Evolutionary conservation across 2,797 vertebrate genomes (phyloP).

Genomic region (Apogon hyalosoma): DNA sequence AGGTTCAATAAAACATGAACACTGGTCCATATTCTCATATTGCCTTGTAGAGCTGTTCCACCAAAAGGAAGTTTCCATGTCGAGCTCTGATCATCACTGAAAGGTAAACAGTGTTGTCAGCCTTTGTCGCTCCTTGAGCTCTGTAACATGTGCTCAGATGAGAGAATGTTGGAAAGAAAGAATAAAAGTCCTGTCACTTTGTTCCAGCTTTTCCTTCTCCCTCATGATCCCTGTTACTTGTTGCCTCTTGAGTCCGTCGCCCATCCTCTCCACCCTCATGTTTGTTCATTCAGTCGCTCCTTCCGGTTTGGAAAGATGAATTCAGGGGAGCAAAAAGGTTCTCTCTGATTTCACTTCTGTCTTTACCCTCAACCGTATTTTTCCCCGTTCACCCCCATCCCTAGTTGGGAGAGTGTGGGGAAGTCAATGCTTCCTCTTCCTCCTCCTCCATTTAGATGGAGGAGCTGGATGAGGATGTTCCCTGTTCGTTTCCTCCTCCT

Average conservation of each 20-base stretch:
- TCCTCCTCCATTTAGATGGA: slow-evolving; percentile 49
- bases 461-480: slow-evolving; percentile 61
- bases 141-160: slow-evolving; percentile 70
- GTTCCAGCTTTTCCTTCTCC: slow-evolving; percentile 19
- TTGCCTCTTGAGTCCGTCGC: slow-evolving; percentile 48
- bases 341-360: slow-evolving; percentile 7
- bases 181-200: slow-evolving; percentile 47
- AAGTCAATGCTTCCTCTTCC: slow-evolving; percentile 45
- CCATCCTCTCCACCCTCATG: slow-evolving; percentile 16
- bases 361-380: slow-evolving; percentile 22
- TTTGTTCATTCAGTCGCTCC: slow-evolving; percentile 32
- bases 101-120: slow-evolving; percentile 39
- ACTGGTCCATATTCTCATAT: slow-evolving; percentile 76
- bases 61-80: slow-evolving; percentile 56
- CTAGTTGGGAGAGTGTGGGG: slow-evolving; percentile 19
- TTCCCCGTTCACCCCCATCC: slow-evolving; percentile 25
- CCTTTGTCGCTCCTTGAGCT: slow-evolving; percentile 76
- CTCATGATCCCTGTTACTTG: slow-evolving; percentile 11
- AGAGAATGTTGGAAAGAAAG: slow-evolving; percentile 67
- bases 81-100: slow-evolving; percentile 77
- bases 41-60: slow-evolving; percentile 68
- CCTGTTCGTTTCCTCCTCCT: slow-evolving; percentile 2
- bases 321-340: slow-evolving; percentile 40
- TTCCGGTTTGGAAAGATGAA: slow-evolving; percentile 56
- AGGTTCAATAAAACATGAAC: slow-evolving; percentile 82